phyloP scores from a whole-genome alignment of 2,113 vertebrate genomes.

The Tretioscincus oriximinensis region DNA sequence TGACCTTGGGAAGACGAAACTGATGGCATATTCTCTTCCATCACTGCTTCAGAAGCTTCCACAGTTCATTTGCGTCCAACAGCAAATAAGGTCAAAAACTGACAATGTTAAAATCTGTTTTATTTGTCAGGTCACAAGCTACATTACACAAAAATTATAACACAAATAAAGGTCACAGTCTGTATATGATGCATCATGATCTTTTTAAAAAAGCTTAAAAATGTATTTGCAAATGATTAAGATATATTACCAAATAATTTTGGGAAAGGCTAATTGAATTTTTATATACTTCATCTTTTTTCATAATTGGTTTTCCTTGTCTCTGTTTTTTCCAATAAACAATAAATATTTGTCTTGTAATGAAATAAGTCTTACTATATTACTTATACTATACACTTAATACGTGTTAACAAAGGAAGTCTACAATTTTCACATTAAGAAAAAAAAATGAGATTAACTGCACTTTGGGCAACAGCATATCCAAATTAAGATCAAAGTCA shows the following conservation, averaged over 20 bases:
- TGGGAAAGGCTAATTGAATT: not conserved
- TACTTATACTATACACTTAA: not conserved
- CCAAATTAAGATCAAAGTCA: no score
- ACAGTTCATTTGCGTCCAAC: no score
- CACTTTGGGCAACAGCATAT: no score
- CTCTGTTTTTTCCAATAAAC: not conserved
- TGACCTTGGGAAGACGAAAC: no score
- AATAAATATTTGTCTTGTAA: not conserved
- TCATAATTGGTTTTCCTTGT: not conserved
- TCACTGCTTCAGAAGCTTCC: no score
- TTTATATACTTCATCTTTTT: not conserved
- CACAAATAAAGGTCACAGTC: no score
- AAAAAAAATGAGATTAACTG: no score
- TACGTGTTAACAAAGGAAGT: not conserved
- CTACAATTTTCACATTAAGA: no score
- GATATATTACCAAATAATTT: not conserved
- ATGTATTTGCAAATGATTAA: rapidly evolving
- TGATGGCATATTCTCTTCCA: no score
- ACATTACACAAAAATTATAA: not conserved
- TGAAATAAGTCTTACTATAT: not conserved
- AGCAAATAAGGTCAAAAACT: no score
- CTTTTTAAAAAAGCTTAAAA: not conserved
- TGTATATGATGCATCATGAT: not conserved
- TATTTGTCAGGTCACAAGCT: not conserved
- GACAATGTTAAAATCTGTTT: not conserved